Evolutionary conservation across 2,113 vertebrate species (phyloP), one percentile per base, ranked within the genome.

Genomic region (Pitta sordida): DNA sequence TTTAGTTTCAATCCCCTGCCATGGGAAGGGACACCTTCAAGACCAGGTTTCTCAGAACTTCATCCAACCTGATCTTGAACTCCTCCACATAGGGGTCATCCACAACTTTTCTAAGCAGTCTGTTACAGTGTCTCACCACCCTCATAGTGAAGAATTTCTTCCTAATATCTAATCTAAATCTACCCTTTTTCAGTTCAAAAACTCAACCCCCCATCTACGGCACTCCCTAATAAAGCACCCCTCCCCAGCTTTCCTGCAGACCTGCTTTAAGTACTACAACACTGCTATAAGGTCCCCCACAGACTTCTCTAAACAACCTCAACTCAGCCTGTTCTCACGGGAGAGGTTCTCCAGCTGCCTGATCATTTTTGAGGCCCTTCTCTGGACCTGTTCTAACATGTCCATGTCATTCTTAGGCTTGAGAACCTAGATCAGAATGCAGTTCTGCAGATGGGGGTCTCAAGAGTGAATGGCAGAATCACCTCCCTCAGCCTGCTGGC

Each of bases 241-340:
- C 19, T 60, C 26, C 17, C 19, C n/a, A 29, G 6, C 27, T 63
- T 26, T 49, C 37, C 12, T 51, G 8, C 2, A 44, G 34, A 24
- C 7, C 2, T 30, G 17, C 27, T 60, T 44, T 17, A 67, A 3
- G 17, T 18, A 32, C 7, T 51, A 0, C 7, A 44, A 60, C 3
- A 3, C 22, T 32, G 13, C 23, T 77, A 1, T 4, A 23, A 37
- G n/a, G 5, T 67, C 19, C 34, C 9, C 39, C 13, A 34, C 23
- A 51, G 17, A 11, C 32, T n/a, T 34, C 23, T 55, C 32, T 44
- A 15, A 68, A 80, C 9, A 44, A 53, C 5, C 3, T 14, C 16
- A 53, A 1, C 4, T 46, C 62, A 79, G 21, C 15, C 43, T 63
- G 23, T 44, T 9, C 36, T 43, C 32, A 11, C 3, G 69, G 2